Evolutionary conservation across 2,797 vertebrate species (phyloP).

Genomic region (Clarias laeviceps): DNA sequence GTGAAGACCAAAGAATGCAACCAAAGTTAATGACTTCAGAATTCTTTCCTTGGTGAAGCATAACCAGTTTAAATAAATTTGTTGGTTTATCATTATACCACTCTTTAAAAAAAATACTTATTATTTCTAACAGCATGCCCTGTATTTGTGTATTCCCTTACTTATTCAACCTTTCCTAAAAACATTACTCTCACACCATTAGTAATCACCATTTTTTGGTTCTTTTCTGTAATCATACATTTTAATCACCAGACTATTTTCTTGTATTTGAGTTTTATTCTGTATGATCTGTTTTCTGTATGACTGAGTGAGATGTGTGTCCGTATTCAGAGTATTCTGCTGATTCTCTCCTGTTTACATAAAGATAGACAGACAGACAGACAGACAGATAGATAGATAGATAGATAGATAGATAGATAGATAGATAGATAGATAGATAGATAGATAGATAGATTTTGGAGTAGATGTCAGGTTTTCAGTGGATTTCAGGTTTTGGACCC

Average conservation of each 20-base stretch:
- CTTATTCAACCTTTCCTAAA: background rate
- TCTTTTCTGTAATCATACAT: background rate
- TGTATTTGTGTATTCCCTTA: background rate
- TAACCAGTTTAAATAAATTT: too few relatives aligned
- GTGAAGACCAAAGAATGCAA: too few relatives aligned
- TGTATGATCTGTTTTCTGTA: background rate
- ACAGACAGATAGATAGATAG: too few relatives aligned
- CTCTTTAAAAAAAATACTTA: background rate
- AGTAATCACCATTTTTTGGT: background rate
- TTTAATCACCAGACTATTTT: background rate
- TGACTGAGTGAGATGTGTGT: background rate
- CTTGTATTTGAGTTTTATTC: background rate
- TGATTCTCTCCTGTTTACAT: background rate
- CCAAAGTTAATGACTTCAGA: too few relatives aligned
- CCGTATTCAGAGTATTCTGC: background rate
- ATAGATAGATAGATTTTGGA: too few relatives aligned
- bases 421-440: too few relatives aligned
- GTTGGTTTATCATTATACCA: background rate
- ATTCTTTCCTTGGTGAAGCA: too few relatives aligned
- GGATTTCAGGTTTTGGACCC: too few relatives aligned
- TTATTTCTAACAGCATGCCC: background rate
- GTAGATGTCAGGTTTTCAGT: too few relatives aligned
- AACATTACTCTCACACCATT: background rate
- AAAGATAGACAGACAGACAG: too few relatives aligned
- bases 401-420: too few relatives aligned